Conservation (phyloP, 2,888 invertebrate species). For the Pilophorus perplexus region DNA sequence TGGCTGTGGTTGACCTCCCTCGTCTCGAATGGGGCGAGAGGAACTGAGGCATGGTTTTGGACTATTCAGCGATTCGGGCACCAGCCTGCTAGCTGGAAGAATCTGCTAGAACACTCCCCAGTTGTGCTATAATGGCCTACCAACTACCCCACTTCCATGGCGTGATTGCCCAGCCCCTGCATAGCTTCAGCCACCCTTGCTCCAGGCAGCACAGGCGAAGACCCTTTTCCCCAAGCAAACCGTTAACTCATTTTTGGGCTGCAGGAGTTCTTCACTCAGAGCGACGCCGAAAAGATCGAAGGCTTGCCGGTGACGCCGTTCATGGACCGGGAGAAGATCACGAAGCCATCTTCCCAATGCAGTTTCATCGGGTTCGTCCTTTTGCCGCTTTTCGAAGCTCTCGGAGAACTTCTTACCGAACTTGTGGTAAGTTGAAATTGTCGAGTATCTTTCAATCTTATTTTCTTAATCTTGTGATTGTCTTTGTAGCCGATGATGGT, state of each 20-base stretch:
- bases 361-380: slow-evolving; percentile 79
- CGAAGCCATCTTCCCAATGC: slow-evolving; percentile 78
- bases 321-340: slow-evolving; percentile 82
- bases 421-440: slow-evolving; percentile 58
- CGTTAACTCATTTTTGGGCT: not conserved
- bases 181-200: too few species aligned
- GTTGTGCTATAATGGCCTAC: too few species aligned
- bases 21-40: too few species aligned
- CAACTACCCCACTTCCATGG: too few species aligned
- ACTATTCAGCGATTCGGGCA: too few species aligned
- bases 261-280: slow-evolving; percentile 72
- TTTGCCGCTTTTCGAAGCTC: slow-evolving; percentile 73
- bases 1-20: too few species aligned
- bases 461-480: not conserved
- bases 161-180: too few species aligned
- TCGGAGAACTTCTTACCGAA: slow-evolving; percentile 71
- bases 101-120: too few species aligned
- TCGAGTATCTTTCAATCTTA: not conserved
- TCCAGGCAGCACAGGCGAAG: too few species aligned
- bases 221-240: too few species aligned
- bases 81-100: too few species aligned
- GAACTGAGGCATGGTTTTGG: too few species aligned
- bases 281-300: slow-evolving; percentile 76
- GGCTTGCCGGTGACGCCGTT: slow-evolving; percentile 81
- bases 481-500: slow-evolving; percentile 59